phyloP scores from a whole-genome alignment of 2,888 invertebrate genomes.

The Chironomus riparius region DNA sequence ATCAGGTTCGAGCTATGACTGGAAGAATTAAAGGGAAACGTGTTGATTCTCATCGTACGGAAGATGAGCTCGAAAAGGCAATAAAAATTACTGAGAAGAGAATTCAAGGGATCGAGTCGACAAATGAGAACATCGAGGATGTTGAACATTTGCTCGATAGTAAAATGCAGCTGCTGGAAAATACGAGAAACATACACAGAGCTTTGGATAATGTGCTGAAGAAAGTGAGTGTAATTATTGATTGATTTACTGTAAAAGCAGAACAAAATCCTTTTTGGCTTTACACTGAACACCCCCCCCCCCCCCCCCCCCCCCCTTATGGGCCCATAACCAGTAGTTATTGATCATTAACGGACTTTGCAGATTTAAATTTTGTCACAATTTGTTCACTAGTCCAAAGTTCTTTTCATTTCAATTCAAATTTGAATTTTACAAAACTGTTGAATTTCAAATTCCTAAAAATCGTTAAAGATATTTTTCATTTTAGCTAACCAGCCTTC shows the following conservation, averaged over 20 bases:
- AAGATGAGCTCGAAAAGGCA: conserved; percentile 39
- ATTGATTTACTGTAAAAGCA: too few relatives aligned
- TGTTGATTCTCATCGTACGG: conserved; percentile 37
- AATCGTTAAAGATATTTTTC: conserved; percentile 21
- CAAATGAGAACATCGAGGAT: conserved; percentile 33
- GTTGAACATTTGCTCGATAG: conserved; percentile 42
- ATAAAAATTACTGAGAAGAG: conserved; percentile 36
- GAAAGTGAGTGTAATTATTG: conserved; percentile 36
- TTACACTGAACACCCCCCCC: too few relatives aligned
- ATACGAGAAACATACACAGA: conserved; percentile 40
- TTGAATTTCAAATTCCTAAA: not conserved
- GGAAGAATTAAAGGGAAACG: conserved; percentile 37
- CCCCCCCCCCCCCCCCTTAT: too few relatives aligned
- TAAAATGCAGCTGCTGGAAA: conserved; percentile 39
- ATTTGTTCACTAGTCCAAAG: too few relatives aligned
- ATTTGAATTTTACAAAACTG: too few relatives aligned
- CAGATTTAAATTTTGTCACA: not conserved
- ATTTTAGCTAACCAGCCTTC: conserved; percentile 38
- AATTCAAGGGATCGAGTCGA: conserved; percentile 33
- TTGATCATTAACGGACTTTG: not conserved
- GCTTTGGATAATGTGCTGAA: conserved; percentile 41
- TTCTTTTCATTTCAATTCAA: too few relatives aligned
- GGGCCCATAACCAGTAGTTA: too few relatives aligned
- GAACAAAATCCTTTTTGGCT: too few relatives aligned
- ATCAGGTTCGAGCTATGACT: conserved; percentile 41